Evolutionary conservation across 2,888 invertebrate species (phyloP), one percentile per base, ranked within the genome.

Genomic region (Tyria jacobaeae): DNA sequence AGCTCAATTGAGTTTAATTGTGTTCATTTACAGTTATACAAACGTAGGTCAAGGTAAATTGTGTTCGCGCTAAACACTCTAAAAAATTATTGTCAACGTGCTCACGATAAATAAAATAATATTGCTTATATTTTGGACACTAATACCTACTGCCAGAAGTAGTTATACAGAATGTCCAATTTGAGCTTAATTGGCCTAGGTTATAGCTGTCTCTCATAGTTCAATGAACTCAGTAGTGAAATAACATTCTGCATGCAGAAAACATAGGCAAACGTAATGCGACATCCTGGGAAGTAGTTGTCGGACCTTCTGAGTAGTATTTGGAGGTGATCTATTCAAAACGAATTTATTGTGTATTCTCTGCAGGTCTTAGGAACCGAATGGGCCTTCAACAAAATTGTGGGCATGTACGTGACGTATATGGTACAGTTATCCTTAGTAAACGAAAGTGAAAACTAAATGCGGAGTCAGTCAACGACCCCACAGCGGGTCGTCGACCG

Each of bases 371-470:
- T 80, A 81, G 90, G 87, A 87, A 86, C 80, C 71, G 76, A 77
- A 70, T 77, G 72, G 78, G 70, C 78, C n/a, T n/a, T n/a, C n/a
- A 69, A 69, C 83, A 73, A 77, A 80, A 81, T 82, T 76, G 86
- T 85, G 84, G 82, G 84, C 84, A 82, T 84, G 86, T 84, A 87
- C 83, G 87, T 90, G 90, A 90, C 90, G 89, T 90, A 86, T 87
- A 83, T 88, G 87, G 88, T 91, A 93, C 93, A 91, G 93, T 93
- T 94, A 94, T 94, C 93, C 94, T 94, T 93, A 91, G 90, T 88
- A 85, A 92, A 92, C 88, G 94, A 94, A 94, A 94, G 94, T 94
- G 94, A 94, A 94, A 94, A 92, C 91, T 91, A 91, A 90, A 91
- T 89, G 90, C 89, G 88, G 89, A 89, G 79, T 80, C 88, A 92